phyloP scores from a whole-genome alignment of 1,140 invertebrate species.

The Tetramorium simillimum region DNA sequence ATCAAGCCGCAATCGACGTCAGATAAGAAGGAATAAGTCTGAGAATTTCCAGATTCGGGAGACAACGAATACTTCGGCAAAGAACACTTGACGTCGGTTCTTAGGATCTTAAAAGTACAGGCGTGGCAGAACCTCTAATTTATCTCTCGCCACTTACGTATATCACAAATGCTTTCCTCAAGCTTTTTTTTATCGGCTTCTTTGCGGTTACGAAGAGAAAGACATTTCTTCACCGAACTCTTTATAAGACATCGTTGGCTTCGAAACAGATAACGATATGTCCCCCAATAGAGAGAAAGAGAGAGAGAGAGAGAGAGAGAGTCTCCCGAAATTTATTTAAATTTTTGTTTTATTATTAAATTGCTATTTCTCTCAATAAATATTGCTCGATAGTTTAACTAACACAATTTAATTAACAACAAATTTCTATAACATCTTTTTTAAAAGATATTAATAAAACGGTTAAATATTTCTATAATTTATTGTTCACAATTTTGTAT shows the following conservation, averaged over 20 bases:
- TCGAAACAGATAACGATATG: neutral
- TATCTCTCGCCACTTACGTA: constrained; percentile 40
- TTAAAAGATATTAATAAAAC: neutral
- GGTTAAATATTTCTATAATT: neutral
- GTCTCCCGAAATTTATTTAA: neutral
- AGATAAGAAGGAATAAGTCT: constrained; percentile 24
- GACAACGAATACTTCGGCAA: neutral
- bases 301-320: neutral
- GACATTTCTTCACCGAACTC: constrained; percentile 10
- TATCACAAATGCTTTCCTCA: constrained; percentile 3
- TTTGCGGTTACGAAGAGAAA: neutral
- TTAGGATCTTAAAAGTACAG: constrained; percentile 34
- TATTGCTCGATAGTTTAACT: neutral
- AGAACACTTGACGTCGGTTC: constrained; percentile 20
- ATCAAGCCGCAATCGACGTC: neutral
- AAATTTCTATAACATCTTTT: neutral
- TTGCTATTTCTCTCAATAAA: neutral
- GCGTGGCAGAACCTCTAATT: constrained; percentile 36
- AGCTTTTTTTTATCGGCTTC: neutral
- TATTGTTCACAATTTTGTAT: neutral
- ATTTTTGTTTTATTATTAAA: neutral
- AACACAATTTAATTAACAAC: neutral
- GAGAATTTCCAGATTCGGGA: constrained; percentile 25
- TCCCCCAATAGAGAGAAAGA: too few relatives aligned
- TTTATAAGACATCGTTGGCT: neutral